Conservation (phyloP, 2,113 vertebrate genomes). For the Nothocercus nigrocapillus region DNA sequence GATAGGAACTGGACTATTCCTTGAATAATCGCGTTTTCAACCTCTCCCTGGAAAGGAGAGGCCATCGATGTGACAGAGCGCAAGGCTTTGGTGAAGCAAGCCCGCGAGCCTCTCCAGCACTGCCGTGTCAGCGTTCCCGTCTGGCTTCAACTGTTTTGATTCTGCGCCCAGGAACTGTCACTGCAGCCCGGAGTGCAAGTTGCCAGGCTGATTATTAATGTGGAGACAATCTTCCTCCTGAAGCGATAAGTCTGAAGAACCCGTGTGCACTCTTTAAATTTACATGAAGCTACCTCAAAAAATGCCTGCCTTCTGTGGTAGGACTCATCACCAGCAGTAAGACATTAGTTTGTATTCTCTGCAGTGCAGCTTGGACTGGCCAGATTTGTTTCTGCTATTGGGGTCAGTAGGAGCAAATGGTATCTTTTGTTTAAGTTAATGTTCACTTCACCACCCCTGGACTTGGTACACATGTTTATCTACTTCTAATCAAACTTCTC, state of each 20-base stretch:
- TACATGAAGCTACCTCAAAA: background rate
- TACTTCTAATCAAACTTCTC: background rate
- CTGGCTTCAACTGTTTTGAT: background rate
- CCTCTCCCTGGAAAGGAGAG: background rate
- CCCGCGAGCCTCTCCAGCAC: fast-evolving
- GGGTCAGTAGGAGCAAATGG: background rate
- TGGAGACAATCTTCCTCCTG: conserved; percentile 2
- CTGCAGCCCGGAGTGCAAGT: background rate
- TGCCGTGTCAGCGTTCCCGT: background rate
- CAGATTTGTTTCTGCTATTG: background rate
- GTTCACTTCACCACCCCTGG: background rate
- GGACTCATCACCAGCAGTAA: background rate
- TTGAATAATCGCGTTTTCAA: background rate
- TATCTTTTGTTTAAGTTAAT: background rate
- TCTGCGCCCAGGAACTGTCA: background rate
- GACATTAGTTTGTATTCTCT: background rate
- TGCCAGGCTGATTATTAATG: background rate
- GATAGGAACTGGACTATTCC: background rate
- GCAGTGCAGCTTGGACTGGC: background rate
- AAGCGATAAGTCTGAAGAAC: background rate
- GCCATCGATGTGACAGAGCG: background rate
- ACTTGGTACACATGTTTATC: fast-evolving
- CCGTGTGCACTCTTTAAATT: background rate
- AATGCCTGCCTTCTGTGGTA: background rate
- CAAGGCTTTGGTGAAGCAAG: background rate